phyloP scores from a whole-genome alignment of 2,888 invertebrate genomes.

The Drosophila borealis region DNA sequence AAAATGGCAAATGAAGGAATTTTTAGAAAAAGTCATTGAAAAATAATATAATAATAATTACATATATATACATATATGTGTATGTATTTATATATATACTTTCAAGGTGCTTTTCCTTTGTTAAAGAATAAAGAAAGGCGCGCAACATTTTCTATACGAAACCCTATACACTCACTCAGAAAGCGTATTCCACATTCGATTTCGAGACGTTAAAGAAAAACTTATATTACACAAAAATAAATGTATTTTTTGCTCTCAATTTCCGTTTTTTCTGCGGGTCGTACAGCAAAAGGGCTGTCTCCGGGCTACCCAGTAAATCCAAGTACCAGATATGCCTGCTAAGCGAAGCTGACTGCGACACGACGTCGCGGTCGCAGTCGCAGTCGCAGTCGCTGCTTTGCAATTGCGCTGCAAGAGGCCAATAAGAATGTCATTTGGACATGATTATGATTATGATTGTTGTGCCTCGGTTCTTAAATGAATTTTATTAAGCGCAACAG shows the following conservation, averaged over 20 bases:
- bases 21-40: too few relatives aligned
- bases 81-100: too few relatives aligned
- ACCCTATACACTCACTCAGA: not conserved
- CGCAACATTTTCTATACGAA: not conserved
- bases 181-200: constrained; percentile 18
- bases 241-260: constrained; percentile 60
- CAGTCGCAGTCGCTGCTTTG: constrained; percentile 6
- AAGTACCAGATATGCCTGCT: constrained; percentile 36
- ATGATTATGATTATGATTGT: constrained; percentile 54
- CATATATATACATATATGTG: too few relatives aligned
- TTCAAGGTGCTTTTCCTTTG: too few relatives aligned
- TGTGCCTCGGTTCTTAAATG: constrained; percentile 50
- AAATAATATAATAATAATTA: too few relatives aligned
- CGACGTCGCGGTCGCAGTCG: constrained; percentile 16
- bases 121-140: too few relatives aligned
- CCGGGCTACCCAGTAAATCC: constrained; percentile 1
- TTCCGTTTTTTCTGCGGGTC: constrained; percentile 63
- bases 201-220: not conserved
- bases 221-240: not conserved
- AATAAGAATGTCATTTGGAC: constrained; percentile 47
- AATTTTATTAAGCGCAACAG: constrained; percentile 63
- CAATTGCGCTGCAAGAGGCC: constrained; percentile 33
- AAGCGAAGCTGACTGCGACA: constrained; percentile 31
- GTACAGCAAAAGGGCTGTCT: constrained; percentile 46
- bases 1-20: too few relatives aligned